Percentiles rank a stretch among this genome's conserved stretches.
These are phyloP conservation scores for Patiria miniata DNA, from an alignment of 35 echinoderm and acorn worm species.

Conservation along the genomic window DNA sequence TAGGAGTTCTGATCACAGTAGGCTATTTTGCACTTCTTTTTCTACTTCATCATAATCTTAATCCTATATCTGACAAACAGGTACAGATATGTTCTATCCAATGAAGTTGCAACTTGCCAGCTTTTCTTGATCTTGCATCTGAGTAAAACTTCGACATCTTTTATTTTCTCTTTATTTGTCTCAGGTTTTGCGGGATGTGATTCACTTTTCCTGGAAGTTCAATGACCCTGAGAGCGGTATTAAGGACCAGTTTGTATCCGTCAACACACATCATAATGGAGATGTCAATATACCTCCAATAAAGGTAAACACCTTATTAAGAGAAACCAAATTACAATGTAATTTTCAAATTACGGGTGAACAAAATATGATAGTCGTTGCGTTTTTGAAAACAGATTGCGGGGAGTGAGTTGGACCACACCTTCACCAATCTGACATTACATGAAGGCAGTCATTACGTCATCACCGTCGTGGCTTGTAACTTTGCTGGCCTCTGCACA, in stretches of 20 bases:
- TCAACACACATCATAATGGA: constrained; percentile 38
- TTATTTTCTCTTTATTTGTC: no score
- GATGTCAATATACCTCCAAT: constrained; percentile 28
- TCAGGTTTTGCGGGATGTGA: constrained; percentile 27
- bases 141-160: no score
- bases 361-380: background rate
- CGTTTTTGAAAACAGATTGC: constrained; percentile 6
- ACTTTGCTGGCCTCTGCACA: constrained; percentile 44
- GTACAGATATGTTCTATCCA: no score
- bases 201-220: constrained; percentile 43
- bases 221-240: constrained; percentile 45
- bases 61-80: no score
- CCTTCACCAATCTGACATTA: constrained; percentile 46
- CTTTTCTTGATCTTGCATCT: no score
- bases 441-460: constrained; percentile 48
- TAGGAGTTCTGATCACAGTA: no score
- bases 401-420: constrained; percentile 34
- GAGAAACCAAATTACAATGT: background rate
- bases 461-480: constrained; percentile 48
- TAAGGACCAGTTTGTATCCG: constrained; percentile 32
- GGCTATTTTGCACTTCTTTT: no score
- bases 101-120: no score
- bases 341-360: background rate
- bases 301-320: constrained; percentile 2
- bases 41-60: no score